Conservation (phyloP, 2,113 vertebrate species). For the Percopsis transmontana region DNA sequence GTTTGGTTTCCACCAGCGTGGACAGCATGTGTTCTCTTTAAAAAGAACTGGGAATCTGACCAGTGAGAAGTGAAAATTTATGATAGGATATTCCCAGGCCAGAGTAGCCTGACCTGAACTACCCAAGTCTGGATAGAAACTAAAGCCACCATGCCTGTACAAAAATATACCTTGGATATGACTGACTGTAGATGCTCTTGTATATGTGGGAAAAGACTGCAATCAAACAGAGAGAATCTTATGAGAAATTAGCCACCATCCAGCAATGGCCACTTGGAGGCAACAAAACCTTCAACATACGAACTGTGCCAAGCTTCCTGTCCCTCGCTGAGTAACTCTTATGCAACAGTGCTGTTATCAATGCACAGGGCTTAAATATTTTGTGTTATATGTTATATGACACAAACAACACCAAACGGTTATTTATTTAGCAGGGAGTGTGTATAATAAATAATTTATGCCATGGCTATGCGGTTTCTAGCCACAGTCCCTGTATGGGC, state of each 20-base stretch:
- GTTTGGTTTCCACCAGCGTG: slow-evolving; percentile 12
- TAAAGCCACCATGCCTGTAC: too few relatives aligned
- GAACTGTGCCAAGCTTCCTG: slow-evolving; percentile 16
- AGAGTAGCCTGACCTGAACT: slow-evolving; percentile 44
- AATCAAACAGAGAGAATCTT: slow-evolving; percentile 16
- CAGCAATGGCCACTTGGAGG: slow-evolving; percentile 65
- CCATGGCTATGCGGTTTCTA: too few relatives aligned
- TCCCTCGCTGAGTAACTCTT: neutral
- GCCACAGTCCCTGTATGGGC: too few relatives aligned
- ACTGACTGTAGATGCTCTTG: neutral
- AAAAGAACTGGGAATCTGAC: slow-evolving; percentile 31
- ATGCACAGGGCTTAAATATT: too few relatives aligned
- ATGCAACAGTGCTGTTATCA: too few relatives aligned
- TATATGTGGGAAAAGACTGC: slow-evolving; percentile 15
- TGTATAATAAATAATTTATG: too few relatives aligned
- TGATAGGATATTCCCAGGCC: slow-evolving; percentile 41
- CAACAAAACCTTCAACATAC: slow-evolving; percentile 40
- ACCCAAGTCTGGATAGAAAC: slow-evolving; percentile 18
- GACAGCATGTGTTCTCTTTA: neutral
- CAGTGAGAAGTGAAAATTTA: slow-evolving; percentile 39
- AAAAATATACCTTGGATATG: neutral
- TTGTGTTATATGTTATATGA: too few relatives aligned
- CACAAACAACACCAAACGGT: too few relatives aligned
- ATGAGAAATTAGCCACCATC: slow-evolving; percentile 28
- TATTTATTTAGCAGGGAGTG: too few relatives aligned